phyloP scores from a whole-genome alignment of 2,888 invertebrate species.

The Frankliniella fusca region DNA sequence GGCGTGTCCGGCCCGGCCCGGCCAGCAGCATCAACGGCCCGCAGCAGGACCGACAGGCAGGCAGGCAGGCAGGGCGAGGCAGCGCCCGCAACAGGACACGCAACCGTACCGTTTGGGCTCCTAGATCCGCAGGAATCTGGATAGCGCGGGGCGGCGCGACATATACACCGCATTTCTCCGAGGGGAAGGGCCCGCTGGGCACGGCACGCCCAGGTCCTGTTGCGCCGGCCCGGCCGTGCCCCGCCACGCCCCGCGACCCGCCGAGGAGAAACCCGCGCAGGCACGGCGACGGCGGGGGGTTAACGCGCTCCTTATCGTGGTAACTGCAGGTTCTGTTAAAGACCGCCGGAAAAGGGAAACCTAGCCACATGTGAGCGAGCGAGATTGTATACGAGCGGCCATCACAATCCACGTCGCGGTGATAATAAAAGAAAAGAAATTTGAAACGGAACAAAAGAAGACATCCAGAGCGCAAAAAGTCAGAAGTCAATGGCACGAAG shows the following conservation, averaged over 20 bases:
- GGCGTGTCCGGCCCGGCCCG: background rate
- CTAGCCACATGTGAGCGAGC: background rate
- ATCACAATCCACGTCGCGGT: too few relatives aligned
- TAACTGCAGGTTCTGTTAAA: background rate
- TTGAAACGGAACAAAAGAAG: too few relatives aligned
- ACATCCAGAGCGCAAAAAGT: too few relatives aligned
- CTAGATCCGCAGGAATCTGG: conserved; percentile 10
- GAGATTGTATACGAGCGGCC: too few relatives aligned
- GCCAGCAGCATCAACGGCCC: background rate
- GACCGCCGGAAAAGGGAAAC: background rate
- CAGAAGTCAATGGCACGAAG: too few relatives aligned
- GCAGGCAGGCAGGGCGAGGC: background rate
- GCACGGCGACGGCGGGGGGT: background rate
- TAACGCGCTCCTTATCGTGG: background rate
- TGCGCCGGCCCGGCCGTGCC: background rate
- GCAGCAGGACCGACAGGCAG: too few relatives aligned
- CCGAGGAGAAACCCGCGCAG: background rate
- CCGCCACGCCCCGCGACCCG: background rate
- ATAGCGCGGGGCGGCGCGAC: background rate
- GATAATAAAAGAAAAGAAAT: too few relatives aligned
- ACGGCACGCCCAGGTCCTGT: background rate
- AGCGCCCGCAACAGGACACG: too few relatives aligned
- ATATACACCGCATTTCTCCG: background rate
- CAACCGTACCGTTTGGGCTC: background rate
- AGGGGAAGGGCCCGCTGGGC: background rate